phyloP scores from a whole-genome alignment of 2,888 invertebrate genomes.

The Euzophera pinguis region DNA sequence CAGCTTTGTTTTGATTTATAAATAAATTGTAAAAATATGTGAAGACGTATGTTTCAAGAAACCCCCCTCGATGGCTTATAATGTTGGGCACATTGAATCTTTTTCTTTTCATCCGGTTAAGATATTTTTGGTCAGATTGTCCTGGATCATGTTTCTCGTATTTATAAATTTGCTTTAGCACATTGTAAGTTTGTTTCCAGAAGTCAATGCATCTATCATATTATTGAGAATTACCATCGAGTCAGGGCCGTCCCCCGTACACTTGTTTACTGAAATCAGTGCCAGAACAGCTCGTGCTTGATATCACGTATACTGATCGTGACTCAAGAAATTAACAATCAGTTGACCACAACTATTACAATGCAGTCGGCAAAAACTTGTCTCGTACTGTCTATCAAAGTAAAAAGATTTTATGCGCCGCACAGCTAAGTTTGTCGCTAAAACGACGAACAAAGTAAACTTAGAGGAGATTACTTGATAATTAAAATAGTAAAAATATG shows the following conservation, averaged over 20 bases:
- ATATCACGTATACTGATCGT: conserved; percentile 11
- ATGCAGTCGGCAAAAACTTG: background rate
- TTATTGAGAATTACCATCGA: background rate
- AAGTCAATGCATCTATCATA: background rate
- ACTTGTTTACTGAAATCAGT: conserved; percentile 8
- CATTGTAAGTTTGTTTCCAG: background rate
- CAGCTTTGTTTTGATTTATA: too few species aligned
- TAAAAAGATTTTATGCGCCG: background rate
- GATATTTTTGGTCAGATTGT: too few species aligned
- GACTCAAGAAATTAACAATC: conserved; percentile 9
- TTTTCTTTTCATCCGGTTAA: too few species aligned
- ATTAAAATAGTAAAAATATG: conserved; percentile 7
- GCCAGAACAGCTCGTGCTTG: conserved; percentile 3
- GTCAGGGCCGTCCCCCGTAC: background rate
- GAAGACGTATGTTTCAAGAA: too few species aligned
- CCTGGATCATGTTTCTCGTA: too few species aligned
- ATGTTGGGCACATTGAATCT: too few species aligned
- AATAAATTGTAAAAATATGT: too few species aligned
- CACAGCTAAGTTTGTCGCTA: background rate
- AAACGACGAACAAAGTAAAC: background rate
- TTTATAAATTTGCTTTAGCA: too few species aligned
- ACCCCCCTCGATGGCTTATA: too few species aligned
- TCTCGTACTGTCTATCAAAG: background rate
- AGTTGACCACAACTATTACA: background rate
- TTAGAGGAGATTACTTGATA: background rate